Percentiles rank a stretch among this genome's conserved stretches.
Conservation (phyloP, 2,888 invertebrate genomes). For the Antheraea assamensis region DNA sequence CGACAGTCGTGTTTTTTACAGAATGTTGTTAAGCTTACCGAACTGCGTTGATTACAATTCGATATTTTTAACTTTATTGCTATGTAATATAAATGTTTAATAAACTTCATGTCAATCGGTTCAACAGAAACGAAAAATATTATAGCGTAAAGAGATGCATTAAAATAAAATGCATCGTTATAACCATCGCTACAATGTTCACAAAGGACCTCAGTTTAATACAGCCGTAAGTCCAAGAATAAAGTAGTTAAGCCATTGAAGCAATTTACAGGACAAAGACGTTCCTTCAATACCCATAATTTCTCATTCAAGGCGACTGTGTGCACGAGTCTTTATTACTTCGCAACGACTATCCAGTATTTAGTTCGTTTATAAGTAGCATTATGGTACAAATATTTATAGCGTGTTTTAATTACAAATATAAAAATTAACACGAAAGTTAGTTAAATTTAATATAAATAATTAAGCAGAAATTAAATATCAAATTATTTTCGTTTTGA, state of each 20-base stretch:
- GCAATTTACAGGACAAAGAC: conserved; percentile 24
- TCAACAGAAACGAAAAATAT: background rate
- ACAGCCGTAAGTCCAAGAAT: conserved; percentile 22
- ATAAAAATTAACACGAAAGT: no score
- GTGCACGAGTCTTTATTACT: conserved; percentile 8
- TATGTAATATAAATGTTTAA: no score
- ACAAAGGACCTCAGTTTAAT: background rate
- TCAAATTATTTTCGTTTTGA: no score
- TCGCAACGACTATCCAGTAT: background rate
- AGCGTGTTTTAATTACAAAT: background rate
- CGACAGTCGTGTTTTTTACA: no score
- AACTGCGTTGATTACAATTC: no score
- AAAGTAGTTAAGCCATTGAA: conserved; percentile 27
- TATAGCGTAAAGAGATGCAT: background rate
- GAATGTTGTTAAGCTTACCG: no score
- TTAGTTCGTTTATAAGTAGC: background rate
- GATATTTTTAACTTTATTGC: no score
- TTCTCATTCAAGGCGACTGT: conserved; percentile 13
- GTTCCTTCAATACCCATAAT: conserved; percentile 25
- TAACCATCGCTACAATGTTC: background rate
- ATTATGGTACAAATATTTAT: background rate
- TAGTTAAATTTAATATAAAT: no score
- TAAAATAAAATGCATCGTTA: background rate
- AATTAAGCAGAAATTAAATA: no score
- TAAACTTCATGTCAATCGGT: no score